These are phyloP conservation scores for Gallinago paraguaiae DNA, from an alignment of 2,113 vertebrate species.

Conservation along the genomic window DNA sequence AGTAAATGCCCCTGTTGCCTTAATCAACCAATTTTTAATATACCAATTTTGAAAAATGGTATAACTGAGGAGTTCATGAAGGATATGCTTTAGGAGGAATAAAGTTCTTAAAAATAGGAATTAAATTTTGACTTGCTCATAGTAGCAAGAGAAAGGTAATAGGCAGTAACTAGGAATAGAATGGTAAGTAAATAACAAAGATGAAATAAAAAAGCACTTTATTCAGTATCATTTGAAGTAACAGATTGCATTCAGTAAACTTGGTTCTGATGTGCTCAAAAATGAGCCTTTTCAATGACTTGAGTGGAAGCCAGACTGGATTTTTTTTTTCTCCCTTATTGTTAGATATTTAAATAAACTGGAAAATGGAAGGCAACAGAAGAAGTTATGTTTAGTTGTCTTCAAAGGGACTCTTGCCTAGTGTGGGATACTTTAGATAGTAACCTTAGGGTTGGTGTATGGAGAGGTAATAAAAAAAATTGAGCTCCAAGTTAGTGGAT, in stretches of 20 bases:
- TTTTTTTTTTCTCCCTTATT: background rate
- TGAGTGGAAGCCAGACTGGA: background rate
- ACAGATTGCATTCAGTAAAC: background rate
- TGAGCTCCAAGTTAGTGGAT: background rate
- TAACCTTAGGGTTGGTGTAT: background rate
- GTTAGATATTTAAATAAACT: background rate
- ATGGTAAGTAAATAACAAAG: background rate
- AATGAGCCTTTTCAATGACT: background rate
- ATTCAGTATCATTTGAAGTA: background rate
- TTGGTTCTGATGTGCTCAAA: background rate
- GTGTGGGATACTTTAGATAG: background rate
- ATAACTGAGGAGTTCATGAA: background rate
- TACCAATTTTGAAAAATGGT: too few species aligned
- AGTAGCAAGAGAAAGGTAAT: background rate
- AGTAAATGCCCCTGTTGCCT: background rate
- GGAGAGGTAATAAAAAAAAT: background rate
- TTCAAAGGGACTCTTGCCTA: background rate
- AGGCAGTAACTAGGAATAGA: background rate
- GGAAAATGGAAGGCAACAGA: background rate
- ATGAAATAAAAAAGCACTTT: background rate
- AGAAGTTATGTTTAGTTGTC: background rate
- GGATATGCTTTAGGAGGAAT: background rate
- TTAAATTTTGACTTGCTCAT: background rate
- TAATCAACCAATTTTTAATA: too few species aligned
- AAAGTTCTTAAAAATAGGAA: background rate